Base-by-base conservation (phyloP, 2,888 invertebrate genomes). In the Lutraria lutraria region DNA sequence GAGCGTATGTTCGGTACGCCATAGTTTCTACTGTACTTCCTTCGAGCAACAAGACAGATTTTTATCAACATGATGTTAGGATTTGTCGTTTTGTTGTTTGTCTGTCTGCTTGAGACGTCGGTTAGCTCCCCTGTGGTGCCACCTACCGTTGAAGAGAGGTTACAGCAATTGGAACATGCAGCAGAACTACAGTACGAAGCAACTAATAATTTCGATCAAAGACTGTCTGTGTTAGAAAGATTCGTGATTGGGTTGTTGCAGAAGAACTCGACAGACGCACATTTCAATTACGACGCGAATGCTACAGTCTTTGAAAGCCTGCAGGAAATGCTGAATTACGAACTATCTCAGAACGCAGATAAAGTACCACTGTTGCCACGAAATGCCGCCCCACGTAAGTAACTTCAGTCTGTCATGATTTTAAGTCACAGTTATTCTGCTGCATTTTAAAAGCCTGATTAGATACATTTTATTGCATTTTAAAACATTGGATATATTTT, bases 351-450 rank as follows among this genome's bases (percentile, higher is more conserved):
- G 31, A 72, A 25, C 25, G 15, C 25, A 13, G 15, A 72, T 31
- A 29, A n/a, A 10, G 25, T 29, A 25, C 72, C 72, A 25, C 25
- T 29, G 15, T 72, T 72, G 15, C 25, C 25, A 29, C 25, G 8
- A 72, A 72, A 72, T 72, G 72, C 29, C 29, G 72, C 29, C n/a
- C n/a, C 15, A 15, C 72, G 72, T 72, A 72, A 72, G 72, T 72
- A 29, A 60, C 19, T n/a, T 60, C n/a, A 29, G 29, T 25, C 25
- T 29, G 29, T 72, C 4, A 25, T 25, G 15, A 15, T 25, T 29
- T 3, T 29, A 13, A 25, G 1, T 0, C 8, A 15, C 0, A 6
- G 12, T 4, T 72, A 8, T 29, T 29, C 29, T 29, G 25, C 13
- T 3, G 68, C 68, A 25, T 56, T 60, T 21, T 60, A n/a, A 60